Evolutionary conservation across 2,888 invertebrate species (phyloP).

Genomic region (Diarsia rubi): DNA sequence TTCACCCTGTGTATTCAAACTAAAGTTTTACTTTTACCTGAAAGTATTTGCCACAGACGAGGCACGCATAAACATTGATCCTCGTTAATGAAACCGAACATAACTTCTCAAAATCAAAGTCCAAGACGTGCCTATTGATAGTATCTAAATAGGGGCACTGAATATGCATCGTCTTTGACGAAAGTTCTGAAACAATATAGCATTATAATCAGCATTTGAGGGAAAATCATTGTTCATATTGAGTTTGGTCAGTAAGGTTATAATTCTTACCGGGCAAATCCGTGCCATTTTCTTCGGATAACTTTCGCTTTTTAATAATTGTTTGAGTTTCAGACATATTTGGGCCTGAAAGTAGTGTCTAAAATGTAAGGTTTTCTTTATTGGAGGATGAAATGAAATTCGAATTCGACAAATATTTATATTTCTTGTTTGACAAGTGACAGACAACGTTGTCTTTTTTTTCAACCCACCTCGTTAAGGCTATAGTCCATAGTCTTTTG

Average conservation of each 20-base stretch:
- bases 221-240: background rate
- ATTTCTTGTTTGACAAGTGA: slow-evolving; percentile 26
- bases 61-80: slow-evolving; percentile 99
- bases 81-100: slow-evolving; percentile 99
- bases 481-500: no score
- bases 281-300: slow-evolving; percentile 75
- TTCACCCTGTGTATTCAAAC: background rate
- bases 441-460: no score
- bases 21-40: slow-evolving; percentile 79
- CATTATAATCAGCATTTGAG: background rate
- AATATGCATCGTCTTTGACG: slow-evolving; percentile 83
- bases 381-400: no score
- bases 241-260: slow-evolving; percentile 64
- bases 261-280: slow-evolving; percentile 73
- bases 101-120: slow-evolving; percentile 99
- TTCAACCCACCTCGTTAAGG: no score
- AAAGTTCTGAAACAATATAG: slow-evolving; percentile 75
- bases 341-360: background rate
- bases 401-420: slow-evolving; percentile 1
- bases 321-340: slow-evolving; percentile 73
- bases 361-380: background rate
- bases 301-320: slow-evolving; percentile 77
- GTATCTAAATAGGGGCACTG: slow-evolving; percentile 99
- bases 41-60: slow-evolving; percentile 99
- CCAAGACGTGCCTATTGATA: slow-evolving; percentile 98